These are phyloP conservation scores for Holcopasites calliopsidis DNA, from an alignment of 1,140 invertebrate species.

Conservation along the genomic window DNA sequence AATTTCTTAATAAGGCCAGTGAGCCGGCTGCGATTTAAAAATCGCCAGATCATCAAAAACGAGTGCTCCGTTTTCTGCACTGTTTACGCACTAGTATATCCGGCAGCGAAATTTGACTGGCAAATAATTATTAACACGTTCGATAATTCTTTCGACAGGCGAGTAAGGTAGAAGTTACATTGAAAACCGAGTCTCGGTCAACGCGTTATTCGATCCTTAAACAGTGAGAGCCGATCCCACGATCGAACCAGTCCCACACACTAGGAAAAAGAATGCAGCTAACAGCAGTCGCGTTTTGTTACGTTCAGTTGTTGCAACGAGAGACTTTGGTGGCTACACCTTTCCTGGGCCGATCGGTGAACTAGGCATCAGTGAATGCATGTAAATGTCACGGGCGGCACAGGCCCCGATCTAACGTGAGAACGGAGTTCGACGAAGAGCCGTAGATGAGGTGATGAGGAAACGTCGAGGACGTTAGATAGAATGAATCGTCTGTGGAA, in stretches of 20 bases:
- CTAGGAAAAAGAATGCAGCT: background rate
- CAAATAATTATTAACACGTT: too few relatives aligned
- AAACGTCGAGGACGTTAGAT: background rate
- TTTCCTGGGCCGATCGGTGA: slow-evolving; percentile 11
- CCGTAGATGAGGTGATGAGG: background rate
- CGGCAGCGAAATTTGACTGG: too few relatives aligned
- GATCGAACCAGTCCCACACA: background rate
- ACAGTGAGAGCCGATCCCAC: background rate
- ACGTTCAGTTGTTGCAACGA: background rate
- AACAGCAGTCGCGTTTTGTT: background rate
- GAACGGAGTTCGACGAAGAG: background rate
- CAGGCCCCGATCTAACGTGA: slow-evolving; percentile 2
- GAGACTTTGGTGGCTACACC: background rate
- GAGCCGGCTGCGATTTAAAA: slow-evolving; percentile 4
- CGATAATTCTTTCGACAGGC: too few relatives aligned
- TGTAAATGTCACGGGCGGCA: slow-evolving; percentile 48
- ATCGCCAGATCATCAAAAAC: background rate
- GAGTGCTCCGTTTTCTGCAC: background rate
- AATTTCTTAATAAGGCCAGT: background rate
- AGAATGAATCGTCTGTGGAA: background rate
- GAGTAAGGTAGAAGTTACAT: too few relatives aligned
- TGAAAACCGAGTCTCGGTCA: too few relatives aligned
- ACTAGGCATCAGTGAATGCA: background rate
- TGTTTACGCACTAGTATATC: too few relatives aligned
- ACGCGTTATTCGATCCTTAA: background rate